A percentile compares a stretch with the other conserved stretches of the same genome.
phyloP scores from a whole-genome alignment of 2,888 invertebrate species.

The Dugesia japonica region DNA sequence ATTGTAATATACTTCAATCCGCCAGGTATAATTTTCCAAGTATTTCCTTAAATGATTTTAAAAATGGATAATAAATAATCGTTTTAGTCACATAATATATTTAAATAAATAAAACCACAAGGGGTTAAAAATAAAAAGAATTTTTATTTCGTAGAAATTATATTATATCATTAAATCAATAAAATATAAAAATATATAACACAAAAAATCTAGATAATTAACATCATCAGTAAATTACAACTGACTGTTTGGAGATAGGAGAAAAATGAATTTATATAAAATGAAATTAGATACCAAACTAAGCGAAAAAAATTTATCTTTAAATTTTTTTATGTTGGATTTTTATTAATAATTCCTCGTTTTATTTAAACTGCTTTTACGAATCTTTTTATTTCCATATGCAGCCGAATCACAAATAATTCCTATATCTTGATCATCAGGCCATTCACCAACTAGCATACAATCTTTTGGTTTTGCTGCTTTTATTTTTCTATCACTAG shows the following conservation, averaged over 20 bases:
- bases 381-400: slow-evolving; percentile 20
- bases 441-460: slow-evolving; percentile 27
- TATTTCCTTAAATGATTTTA: too few species aligned
- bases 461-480: neutral
- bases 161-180: neutral
- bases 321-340: neutral
- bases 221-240: neutral
- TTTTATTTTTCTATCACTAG: slow-evolving; percentile 11
- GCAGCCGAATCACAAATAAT: neutral
- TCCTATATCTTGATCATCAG: neutral
- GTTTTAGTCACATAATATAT: too few species aligned
- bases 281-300: neutral
- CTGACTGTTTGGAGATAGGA: neutral
- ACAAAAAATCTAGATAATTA: slow-evolving; percentile 1
- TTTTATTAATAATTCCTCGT: neutral
- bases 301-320: neutral
- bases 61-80: too few species aligned
- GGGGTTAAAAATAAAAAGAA: too few species aligned
- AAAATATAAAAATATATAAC: neutral
- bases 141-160: slow-evolving; percentile 9
- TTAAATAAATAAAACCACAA: too few species aligned
- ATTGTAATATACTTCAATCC: too few species aligned
- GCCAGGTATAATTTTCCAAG: too few species aligned
- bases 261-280: neutral
- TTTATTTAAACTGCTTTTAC: neutral